Base-by-base conservation (phyloP, 2,888 invertebrate species). In the Dicranocentrus wangi region DNA sequence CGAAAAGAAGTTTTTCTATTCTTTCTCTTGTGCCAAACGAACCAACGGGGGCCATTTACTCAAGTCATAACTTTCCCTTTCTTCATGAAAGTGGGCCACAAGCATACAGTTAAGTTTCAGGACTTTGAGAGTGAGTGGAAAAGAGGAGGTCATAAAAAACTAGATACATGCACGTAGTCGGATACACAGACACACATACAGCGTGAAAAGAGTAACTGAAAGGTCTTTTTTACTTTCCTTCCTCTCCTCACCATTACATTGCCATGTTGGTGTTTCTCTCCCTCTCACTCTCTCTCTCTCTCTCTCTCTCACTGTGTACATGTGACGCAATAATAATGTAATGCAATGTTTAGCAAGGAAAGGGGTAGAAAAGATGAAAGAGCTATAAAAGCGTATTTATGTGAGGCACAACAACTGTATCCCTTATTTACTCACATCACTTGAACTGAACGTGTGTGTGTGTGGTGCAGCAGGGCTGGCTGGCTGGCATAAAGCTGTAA, bases 11-110 rank as follows among this genome's bases (percentile, higher is more conserved):
- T 70, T 70, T 51, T 15, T 25, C 51, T 68, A n/a, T 5, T 32
- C 53, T 70, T 70, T 51, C 15, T 25, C 51, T 68, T 27, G 17
- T 32, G 68, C 68, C 47, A 51, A 55, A 66, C 27, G 32, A 65
- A 75, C 39, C 61, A 65, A 75, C 63, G 61, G 65, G 75, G 66
- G 53, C 75, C 75, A 75, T 75, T 75, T 75, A 75, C 75, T 55
- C 66, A 27, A 53, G 39, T 75, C 75, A 65, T 75, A 53, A 70
- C 58, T 70, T 32, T 55, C 68, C 23, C 42, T 65, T 68, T 68
- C 27, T 51, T 19, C 43, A 42, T 21, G 65, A 65, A 43, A 65
- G 65, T 43, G 65, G 65, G 25, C 39, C 42, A 65, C 39, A 66
- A 47, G 66, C 25, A 66, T 66, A 23, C 32, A 47, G 60, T 60